Base-by-base conservation (phyloP, 2,888 invertebrate genomes). In the Cyaniris semiargus region DNA sequence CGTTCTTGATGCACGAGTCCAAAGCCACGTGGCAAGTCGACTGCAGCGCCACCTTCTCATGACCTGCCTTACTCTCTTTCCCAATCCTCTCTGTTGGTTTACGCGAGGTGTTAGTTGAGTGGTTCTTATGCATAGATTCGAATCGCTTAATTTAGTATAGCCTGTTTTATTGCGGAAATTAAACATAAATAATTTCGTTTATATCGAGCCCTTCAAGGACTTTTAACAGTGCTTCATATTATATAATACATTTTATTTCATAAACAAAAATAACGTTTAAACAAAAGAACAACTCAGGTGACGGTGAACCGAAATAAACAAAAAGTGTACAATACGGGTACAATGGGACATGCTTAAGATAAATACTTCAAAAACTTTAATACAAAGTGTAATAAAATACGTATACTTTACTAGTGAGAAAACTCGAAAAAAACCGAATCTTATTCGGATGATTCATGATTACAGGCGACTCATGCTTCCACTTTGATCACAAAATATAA, bases 21-120 rank as follows among this genome's bases (percentile, higher is more conserved):
- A 97, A 94, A 75, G 98, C 98, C 82, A 96, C 95, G 91, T 98
- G 97, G 91, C 98, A 98, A 83, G 98, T 98, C 85, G 97, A 97
- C 92, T 97, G 95, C 79, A 96, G 95, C 58, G 95, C 95, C 87
- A 95, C 93, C 87, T 94, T 95, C 78, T 93, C 93, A 81, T 91
- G 90, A 91, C 92, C 91, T 89, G 93, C 85, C 94, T 91, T 91
- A 94, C 94, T 91, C 88, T 95, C 90, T 89, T 91, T 90, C 88
- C 93, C 90, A 92, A 94, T 92, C 86, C 91, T 89, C 90, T 92
- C 93, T 94, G 94, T 90, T 88, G 90, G 90, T 90, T 83, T 83
- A 86, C 85, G 84, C 82, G 81, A 81, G 80, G 85, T 85, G 86
- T 89, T 89, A 88, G 83, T 83, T 76, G 15, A 15, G 3, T 53